Percentiles rank a stretch among this genome's conserved stretches.
Conservation (phyloP, 1,140 invertebrate species). For the Drosophila ironensis region DNA sequence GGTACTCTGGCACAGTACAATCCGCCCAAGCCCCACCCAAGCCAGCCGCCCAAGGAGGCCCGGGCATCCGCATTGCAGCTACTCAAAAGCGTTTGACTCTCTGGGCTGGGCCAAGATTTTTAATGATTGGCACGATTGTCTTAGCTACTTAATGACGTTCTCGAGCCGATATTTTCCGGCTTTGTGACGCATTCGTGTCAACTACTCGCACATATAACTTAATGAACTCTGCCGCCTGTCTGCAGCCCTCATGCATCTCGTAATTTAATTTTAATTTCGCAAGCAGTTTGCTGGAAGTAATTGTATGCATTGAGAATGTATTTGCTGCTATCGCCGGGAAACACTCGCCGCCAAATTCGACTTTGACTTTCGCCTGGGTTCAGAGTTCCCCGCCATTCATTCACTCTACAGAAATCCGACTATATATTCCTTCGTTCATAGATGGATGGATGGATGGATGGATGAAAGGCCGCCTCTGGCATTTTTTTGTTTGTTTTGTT, state of each 20-base stretch:
- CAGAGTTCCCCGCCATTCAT: conserved; percentile 8
- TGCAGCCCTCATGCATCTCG: not conserved
- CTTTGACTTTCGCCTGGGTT: conserved; percentile 22
- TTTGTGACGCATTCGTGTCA: conserved; percentile 67
- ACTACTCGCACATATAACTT: conserved; percentile 59
- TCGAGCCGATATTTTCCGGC: conserved; percentile 38
- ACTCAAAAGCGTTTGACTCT: conserved; percentile 62
- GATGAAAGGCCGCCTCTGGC: conserved; percentile 34
- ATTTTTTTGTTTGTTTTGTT: conserved; percentile 50
- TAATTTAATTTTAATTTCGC: conserved; percentile 79
- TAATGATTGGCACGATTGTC: conserved; percentile 80
- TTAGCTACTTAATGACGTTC: conserved; percentile 76
- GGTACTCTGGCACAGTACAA: too few relatives aligned
- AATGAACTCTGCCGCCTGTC: conserved; percentile 66
- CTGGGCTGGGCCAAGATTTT: conserved; percentile 59
- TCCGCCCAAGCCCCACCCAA: not conserved
- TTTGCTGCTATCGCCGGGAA: conserved; percentile 69
- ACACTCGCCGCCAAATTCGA: conserved; percentile 48
- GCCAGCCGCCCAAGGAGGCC: not conserved
- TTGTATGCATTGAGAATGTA: conserved; percentile 76
- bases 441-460: conserved; percentile 5
- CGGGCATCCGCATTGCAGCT: conserved; percentile 65
- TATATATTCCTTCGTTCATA: not conserved
- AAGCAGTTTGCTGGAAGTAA: conserved; percentile 76
- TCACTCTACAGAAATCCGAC: not conserved